Conservation (phyloP, 2,113 vertebrate species). For the Equus quagga region DNA sequence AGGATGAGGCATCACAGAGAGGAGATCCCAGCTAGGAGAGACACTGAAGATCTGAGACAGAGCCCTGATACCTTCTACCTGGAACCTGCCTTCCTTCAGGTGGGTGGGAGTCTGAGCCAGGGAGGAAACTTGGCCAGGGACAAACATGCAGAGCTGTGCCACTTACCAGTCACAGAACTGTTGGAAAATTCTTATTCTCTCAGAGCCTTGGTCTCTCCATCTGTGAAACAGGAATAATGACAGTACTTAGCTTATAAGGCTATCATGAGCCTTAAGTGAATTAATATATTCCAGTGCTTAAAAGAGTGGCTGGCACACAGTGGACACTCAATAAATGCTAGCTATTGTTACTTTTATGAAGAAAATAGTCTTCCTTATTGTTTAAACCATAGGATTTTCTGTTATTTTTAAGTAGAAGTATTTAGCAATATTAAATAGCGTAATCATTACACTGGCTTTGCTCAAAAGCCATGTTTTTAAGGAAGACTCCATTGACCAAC, state of each 20-base stretch:
- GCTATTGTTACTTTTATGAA: neutral
- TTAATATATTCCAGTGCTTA: neutral
- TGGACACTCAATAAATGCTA: neutral
- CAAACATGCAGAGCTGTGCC: neutral
- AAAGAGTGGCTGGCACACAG: accelerated
- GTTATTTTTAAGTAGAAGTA: neutral
- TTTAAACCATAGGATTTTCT: neutral
- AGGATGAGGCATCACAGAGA: neutral
- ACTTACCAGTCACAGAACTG: neutral
- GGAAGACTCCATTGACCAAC: neutral
- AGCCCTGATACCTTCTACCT: neutral
- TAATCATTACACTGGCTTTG: neutral
- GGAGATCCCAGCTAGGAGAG: neutral
- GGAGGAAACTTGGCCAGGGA: neutral
- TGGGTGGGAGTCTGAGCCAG: neutral
- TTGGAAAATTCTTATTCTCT: neutral
- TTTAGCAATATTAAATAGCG: neutral
- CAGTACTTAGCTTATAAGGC: neutral
- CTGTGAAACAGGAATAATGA: neutral
- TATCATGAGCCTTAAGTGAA: neutral
- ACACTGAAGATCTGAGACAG: neutral
- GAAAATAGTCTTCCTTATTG: neutral
- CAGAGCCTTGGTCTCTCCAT: neutral
- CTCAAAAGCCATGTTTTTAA: neutral
- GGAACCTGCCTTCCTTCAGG: neutral